Evolutionary conservation across 2,888 invertebrate genomes (phyloP).

Genomic region (Heliconius sara): DNA sequence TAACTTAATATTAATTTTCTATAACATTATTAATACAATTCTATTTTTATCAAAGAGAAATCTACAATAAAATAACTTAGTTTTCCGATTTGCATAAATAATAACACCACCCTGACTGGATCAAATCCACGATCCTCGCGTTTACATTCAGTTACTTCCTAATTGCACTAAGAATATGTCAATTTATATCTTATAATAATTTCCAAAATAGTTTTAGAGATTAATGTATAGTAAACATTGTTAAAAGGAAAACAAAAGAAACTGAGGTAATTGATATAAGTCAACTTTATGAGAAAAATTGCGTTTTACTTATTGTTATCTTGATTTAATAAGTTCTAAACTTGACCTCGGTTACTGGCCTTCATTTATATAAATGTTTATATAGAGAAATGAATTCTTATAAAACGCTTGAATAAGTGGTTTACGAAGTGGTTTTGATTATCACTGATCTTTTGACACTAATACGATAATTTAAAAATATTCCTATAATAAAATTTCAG

Average conservation of each 20-base stretch:
- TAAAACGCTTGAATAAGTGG: neutral
- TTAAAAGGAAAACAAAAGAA: neutral
- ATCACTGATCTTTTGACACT: neutral
- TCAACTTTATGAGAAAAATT: too few species aligned
- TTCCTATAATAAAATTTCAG: neutral
- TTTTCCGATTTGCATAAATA: too few species aligned
- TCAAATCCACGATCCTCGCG: neutral
- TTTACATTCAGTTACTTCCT: too few species aligned
- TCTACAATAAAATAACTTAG: too few species aligned
- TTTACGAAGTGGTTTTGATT: neutral
- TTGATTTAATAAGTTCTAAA: neutral
- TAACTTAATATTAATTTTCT: too few species aligned
- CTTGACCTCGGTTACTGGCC: neutral
- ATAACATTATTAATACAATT: too few species aligned
- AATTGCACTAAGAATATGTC: neutral
- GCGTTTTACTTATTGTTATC: neutral
- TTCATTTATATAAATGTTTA: neutral
- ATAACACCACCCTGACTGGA: neutral
- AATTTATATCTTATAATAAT: neutral
- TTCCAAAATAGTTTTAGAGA: neutral
- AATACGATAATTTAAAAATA: neutral
- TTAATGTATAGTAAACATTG: neutral
- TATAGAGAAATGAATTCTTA: constrained; percentile 5
- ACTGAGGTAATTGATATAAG: too few species aligned
- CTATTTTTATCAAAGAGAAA: too few species aligned